Conservation (phyloP, 2,797 vertebrate genomes). For the Acestrorhynchus altus region DNA sequence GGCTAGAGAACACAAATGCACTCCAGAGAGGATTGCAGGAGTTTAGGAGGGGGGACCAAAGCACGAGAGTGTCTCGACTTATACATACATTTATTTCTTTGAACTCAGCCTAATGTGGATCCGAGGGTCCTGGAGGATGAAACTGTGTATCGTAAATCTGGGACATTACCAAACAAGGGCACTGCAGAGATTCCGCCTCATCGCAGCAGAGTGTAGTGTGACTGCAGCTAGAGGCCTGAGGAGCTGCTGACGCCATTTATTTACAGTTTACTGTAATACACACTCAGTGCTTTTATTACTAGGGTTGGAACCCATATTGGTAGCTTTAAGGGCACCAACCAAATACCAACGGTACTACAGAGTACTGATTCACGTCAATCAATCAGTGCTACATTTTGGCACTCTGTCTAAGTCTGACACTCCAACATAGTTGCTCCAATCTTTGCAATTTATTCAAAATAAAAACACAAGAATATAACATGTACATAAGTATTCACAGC, state of each 20-base stretch:
- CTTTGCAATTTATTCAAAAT: no score
- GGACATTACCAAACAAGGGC: conserved; percentile 10
- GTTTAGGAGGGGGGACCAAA: neutral
- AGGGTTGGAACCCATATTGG: no score
- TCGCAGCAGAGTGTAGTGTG: neutral
- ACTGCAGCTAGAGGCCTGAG: neutral
- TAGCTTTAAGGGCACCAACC: no score
- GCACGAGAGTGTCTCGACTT: conserved; percentile 1
- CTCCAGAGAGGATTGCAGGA: neutral
- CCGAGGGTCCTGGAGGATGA: neutral
- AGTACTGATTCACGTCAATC: no score
- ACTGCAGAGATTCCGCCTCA: neutral
- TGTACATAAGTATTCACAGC: no score
- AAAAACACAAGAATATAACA: no score
- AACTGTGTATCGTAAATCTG: neutral
- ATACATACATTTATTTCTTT: neutral
- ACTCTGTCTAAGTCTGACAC: no score
- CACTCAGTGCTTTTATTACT: no score
- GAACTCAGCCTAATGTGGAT: neutral
- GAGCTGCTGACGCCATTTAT: neutral
- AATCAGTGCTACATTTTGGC: no score
- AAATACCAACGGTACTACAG: no score
- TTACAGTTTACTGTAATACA: neutral
- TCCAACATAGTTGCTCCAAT: no score
- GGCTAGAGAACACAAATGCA: neutral